Base-by-base conservation (phyloP, 2,113 vertebrate genomes). In the Heterochromis multidens region DNA sequence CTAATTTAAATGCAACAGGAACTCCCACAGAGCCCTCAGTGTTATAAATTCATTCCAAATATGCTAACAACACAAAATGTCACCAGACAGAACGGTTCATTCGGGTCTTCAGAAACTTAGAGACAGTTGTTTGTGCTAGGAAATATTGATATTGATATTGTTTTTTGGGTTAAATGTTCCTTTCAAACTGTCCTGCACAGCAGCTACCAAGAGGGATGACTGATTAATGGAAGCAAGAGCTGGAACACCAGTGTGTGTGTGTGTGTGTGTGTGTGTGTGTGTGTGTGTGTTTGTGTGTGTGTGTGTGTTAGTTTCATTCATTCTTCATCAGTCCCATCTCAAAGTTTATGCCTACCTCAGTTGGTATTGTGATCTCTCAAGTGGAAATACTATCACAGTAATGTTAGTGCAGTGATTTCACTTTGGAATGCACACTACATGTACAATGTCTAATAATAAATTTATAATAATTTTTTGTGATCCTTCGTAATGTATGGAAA, bases 151-250 rank as follows among this genome's bases (percentile, higher is more conserved):
- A 46, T 23, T 49, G 8, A 2, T 77, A 2, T 37, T 3, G 8
- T 80, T 84, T n/a, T n/a, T 67, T 74, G 37, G 77, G 54, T 63
- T 49, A 9, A 84, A 63, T 72, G 40, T 81, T 92, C 7, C 60
- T 27, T 82, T 85, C 70, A 74, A 90, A 35, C 29, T 58, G 65
- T 17, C 56, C 70, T 46, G 77, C 29, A 79, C 57, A 52, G 82
- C 59, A 89, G 85, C 89, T 62, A 82, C 83, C 29, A 5, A 21
- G 82, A 88, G 81, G 27, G 57, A 61, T 56, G 58, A 77, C 56
- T 85, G 85, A 91, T 92, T 90, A 89, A 87, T 91, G 85, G 65
- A 89, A 65, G 83, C 79, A 81, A 65, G 56, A 63, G 63, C 82
- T 88, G 70, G 84, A 91, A 88, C 86, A 79, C 65, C 62, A 83